Percentiles rank a stretch among this genome's conserved stretches.
Conservation (phyloP, 2,113 vertebrate species). For the Solea senegalensis region DNA sequence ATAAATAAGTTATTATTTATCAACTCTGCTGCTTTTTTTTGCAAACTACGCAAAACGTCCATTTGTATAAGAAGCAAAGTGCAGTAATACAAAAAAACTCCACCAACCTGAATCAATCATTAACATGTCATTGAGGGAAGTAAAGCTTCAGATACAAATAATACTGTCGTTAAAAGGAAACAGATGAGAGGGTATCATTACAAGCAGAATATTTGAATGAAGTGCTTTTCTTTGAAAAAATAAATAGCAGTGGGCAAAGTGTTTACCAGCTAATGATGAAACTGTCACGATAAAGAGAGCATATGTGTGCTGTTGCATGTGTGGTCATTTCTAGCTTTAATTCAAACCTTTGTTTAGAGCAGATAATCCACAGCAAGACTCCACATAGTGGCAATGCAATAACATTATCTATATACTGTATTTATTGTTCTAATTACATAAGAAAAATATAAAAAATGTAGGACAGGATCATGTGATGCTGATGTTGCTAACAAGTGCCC, state of each 20-base stretch:
- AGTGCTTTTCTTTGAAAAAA: slow-evolving; percentile 30
- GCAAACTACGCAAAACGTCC: background rate
- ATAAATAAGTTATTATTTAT: slow-evolving; percentile 58
- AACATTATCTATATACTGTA: slow-evolving; percentile 31
- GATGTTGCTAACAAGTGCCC: slow-evolving; percentile 31
- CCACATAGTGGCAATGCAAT: slow-evolving; percentile 59
- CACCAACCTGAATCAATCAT: no score
- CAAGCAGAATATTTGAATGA: slow-evolving; percentile 6
- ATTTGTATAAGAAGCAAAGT: background rate
- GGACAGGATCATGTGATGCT: slow-evolving; percentile 26
- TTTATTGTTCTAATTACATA: slow-evolving; percentile 47
- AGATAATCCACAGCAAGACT: slow-evolving; percentile 54
- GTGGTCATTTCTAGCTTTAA: slow-evolving; percentile 72
- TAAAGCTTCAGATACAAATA: slow-evolving; percentile 4
- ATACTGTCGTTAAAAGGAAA: slow-evolving; percentile 8
- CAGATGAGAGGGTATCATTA: background rate
- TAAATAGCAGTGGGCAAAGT: slow-evolving; percentile 1
- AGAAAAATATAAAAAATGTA: slow-evolving; percentile 63
- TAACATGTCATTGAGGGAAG: background rate
- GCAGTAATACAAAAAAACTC: no score
- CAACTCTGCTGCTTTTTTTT: slow-evolving; percentile 11
- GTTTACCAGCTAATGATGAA: slow-evolving; percentile 7
- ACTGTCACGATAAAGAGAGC: slow-evolving; percentile 29
- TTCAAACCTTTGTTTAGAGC: slow-evolving; percentile 68
- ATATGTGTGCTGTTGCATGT: slow-evolving; percentile 2